Evolutionary conservation across 2,797 vertebrate genomes (phyloP).

Genomic region (Threskiornis aethiopicus): DNA sequence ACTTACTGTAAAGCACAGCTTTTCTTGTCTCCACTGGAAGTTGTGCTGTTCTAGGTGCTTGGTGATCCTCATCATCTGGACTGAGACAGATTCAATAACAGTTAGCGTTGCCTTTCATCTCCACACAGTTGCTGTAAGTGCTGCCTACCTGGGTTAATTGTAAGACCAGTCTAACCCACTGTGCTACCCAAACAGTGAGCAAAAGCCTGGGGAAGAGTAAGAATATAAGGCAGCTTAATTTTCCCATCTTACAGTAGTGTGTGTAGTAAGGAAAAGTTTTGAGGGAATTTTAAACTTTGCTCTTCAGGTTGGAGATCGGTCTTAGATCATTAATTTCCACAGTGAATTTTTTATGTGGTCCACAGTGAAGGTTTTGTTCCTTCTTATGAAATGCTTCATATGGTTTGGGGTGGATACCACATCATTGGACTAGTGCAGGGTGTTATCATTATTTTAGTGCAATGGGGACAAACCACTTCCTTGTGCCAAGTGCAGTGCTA

Average conservation of each 20-base stretch:
- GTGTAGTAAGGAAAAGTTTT: background rate
- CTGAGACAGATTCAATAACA: background rate
- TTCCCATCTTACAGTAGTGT: background rate
- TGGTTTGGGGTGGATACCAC: background rate
- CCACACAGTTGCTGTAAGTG: background rate
- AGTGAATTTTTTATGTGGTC: background rate
- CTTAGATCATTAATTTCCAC: background rate
- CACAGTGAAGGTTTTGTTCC: background rate
- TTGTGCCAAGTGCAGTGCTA: background rate
- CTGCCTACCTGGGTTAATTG: background rate
- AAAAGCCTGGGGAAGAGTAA: background rate
- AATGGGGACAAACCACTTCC: background rate
- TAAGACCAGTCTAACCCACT: background rate
- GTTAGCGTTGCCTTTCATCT: background rate
- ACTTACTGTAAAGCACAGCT: rapidly evolving
- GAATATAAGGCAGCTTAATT: background rate
- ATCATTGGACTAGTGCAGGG: too few species aligned
- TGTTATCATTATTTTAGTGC: background rate
- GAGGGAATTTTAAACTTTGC: background rate
- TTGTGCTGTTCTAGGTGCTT: background rate
- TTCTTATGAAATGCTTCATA: background rate
- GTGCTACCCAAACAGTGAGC: background rate
- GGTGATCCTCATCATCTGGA: background rate
- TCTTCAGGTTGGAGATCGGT: background rate
- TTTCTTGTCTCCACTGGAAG: background rate